These are phyloP conservation scores for Megaleporinus macrocephalus DNA, from an alignment of 2,113 vertebrate genomes.

Conservation along the genomic window DNA sequence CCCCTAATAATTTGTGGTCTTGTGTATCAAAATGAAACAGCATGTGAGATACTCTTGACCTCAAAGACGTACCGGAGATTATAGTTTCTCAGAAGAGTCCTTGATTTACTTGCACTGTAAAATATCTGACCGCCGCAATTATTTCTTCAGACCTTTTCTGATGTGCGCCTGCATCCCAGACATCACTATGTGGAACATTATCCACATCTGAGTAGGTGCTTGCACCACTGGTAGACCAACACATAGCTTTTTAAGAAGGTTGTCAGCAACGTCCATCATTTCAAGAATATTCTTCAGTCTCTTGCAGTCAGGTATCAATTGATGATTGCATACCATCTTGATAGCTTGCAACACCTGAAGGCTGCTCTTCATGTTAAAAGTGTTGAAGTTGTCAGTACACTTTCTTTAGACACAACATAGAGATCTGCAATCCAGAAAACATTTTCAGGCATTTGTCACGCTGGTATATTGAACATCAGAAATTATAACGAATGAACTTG, in stretches of 20 bases:
- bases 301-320: slow-evolving; percentile 16
- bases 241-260: slow-evolving; percentile 29
- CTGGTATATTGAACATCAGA: slow-evolving; percentile 45
- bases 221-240: slow-evolving; percentile 35
- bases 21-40: slow-evolving; percentile 25
- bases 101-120: not conserved
- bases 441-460: slow-evolving; percentile 29
- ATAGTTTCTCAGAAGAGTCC: slow-evolving; percentile 1
- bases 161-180: not conserved
- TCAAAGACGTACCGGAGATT: slow-evolving; percentile 17
- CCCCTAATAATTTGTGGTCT: slow-evolving; percentile 26
- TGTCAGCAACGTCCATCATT: not conserved
- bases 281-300: slow-evolving; percentile 3
- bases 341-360: slow-evolving; percentile 21
- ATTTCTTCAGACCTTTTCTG: not conserved
- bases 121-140: slow-evolving; percentile 23
- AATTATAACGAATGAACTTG: slow-evolving; percentile 46
- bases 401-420: not conserved
- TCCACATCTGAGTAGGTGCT: slow-evolving; percentile 26
- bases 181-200: too few relatives aligned
- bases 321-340: slow-evolving; percentile 37
- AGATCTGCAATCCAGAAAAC: not conserved
- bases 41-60: slow-evolving; percentile 28
- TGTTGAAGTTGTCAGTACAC: slow-evolving; percentile 15
- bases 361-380: slow-evolving; percentile 8